Conservation (phyloP, 2,888 invertebrate genomes). For the Alviniconcha strummeri region DNA sequence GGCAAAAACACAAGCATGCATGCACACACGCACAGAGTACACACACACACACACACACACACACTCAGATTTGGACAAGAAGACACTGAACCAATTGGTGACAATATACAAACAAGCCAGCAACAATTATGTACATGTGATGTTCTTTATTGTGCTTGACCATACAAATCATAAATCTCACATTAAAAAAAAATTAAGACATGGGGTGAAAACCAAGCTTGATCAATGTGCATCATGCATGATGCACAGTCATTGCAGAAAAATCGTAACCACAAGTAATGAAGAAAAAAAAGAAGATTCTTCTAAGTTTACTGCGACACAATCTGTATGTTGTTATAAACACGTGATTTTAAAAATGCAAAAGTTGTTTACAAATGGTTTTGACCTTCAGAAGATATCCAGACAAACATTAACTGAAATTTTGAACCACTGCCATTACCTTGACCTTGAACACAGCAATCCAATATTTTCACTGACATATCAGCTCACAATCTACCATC, state of each 20-base stretch:
- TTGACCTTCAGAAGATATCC: too few species aligned
- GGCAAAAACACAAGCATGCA: background rate
- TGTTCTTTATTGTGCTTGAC: constrained; percentile 34
- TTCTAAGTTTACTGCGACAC: too few species aligned
- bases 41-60: constrained; percentile 11
- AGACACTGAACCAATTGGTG: background rate
- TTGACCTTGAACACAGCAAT: too few species aligned
- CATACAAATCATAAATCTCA: constrained; percentile 30
- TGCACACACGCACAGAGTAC: background rate
- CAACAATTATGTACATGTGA: constrained; percentile 7
- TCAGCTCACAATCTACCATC: too few species aligned
- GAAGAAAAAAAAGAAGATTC: too few species aligned
- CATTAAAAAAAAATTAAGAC: constrained; percentile 10
- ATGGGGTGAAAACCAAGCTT: background rate
- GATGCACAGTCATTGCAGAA: constrained; percentile 13
- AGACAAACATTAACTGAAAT: too few species aligned
- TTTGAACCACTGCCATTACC: too few species aligned
- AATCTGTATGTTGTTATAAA: too few species aligned
- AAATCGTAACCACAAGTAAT: background rate
- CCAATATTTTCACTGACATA: too few species aligned
- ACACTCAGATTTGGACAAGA: background rate
- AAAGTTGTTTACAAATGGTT: too few species aligned
- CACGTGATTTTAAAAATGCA: too few species aligned
- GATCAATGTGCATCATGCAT: background rate
- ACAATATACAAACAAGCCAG: too few species aligned